These are phyloP conservation scores for Pachyuromys duprasi DNA, from an alignment of 2,797 vertebrate genomes.

Conservation along the genomic window DNA sequence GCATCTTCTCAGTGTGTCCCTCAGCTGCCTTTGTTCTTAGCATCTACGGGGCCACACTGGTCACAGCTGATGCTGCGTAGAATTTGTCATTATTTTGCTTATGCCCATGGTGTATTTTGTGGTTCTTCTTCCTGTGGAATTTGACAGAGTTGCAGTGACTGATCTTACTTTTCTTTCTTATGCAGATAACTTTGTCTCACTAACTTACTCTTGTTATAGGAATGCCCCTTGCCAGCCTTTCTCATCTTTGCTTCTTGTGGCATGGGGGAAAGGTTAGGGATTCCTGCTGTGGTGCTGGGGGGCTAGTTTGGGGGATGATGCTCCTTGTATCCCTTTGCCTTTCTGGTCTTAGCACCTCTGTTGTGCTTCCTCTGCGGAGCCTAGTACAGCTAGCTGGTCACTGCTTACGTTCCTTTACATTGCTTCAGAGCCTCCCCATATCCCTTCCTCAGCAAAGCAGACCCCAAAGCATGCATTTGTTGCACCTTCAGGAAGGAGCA, in stretches of 20 bases:
- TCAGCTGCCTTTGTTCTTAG: too few species aligned
- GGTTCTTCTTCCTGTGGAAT: background rate
- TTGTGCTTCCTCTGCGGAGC: background rate
- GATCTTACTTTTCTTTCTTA: background rate
- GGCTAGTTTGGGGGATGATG: background rate
- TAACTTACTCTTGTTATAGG: background rate
- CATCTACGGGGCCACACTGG: background rate
- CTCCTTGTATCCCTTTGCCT: background rate
- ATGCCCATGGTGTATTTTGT: background rate
- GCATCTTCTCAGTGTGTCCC: too few species aligned
- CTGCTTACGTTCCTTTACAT: accelerated
- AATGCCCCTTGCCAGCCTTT: background rate
- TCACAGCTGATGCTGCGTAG: background rate
- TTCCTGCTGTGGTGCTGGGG: background rate
- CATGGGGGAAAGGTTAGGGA: accelerated
- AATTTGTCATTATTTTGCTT: background rate
- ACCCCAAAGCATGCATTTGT: too few species aligned
- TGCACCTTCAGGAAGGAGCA: background rate
- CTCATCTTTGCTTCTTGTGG: background rate
- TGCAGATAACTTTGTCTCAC: background rate
- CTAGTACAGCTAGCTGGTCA: background rate
- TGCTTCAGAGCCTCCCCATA: background rate
- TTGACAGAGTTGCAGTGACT: background rate
- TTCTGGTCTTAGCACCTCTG: background rate
- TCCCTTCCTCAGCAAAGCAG: accelerated